Evolutionary conservation across 2,888 invertebrate genomes (phyloP).

Genomic region (Euproctis similis): DNA sequence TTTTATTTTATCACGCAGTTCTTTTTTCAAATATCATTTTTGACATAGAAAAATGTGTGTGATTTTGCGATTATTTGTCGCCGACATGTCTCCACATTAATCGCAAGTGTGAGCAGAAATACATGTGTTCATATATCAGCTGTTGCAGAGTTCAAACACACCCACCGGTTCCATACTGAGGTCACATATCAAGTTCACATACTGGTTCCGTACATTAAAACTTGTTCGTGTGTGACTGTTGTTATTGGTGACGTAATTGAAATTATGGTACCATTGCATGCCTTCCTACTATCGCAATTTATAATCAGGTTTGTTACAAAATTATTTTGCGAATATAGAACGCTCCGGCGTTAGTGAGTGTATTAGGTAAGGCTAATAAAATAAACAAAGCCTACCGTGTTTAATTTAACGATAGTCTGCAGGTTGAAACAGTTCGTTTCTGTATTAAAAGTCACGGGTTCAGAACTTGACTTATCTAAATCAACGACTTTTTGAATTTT

Average conservation of each 20-base stretch:
- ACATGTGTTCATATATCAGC: slow-evolving; percentile 42
- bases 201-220: slow-evolving; percentile 47
- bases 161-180: slow-evolving; percentile 46
- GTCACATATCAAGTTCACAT: slow-evolving; percentile 68
- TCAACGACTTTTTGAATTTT: too few relatives aligned
- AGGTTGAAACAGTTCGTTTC: too few relatives aligned
- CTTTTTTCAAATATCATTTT: too few relatives aligned
- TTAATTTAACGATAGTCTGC: too few relatives aligned
- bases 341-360: not conserved
- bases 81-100: slow-evolving; percentile 23
- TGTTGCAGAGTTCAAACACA: slow-evolving; percentile 43
- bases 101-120: slow-evolving; percentile 2
- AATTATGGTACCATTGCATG: slow-evolving; percentile 31
- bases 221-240: slow-evolving; percentile 38
- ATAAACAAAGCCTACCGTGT: not conserved
- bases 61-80: too few relatives aligned
- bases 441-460: too few relatives aligned
- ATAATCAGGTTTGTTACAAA: slow-evolving; percentile 1
- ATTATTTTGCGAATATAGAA: slow-evolving; percentile 1
- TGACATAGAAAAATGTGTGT: too few relatives aligned
- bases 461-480: too few relatives aligned
- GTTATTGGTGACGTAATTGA: slow-evolving; percentile 28
- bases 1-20: too few relatives aligned
- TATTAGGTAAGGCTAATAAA: not conserved
- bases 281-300: slow-evolving; percentile 25